Base-by-base conservation (phyloP, 2,888 invertebrate genomes). In the Habroteleia sp. region DNA sequence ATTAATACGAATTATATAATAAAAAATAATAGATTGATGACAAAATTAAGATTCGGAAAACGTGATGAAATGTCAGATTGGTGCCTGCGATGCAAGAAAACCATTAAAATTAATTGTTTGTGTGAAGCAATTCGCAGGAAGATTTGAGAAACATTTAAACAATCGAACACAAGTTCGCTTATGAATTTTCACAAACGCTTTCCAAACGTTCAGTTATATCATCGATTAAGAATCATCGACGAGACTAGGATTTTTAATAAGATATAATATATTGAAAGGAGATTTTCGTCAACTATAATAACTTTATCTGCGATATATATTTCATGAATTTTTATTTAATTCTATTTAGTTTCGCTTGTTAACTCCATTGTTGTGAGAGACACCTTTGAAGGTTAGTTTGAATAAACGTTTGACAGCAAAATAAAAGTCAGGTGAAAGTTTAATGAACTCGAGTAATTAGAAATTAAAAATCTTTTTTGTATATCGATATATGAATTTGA, bases 1-100 rank as follows among this genome's bases (percentile, higher is more conserved):
- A 41, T 54, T 16, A 54, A 39, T 29, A 29, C 29, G 11, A 54
- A 54, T 54, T 54, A 54, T 25, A 41, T 29, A 54, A 54, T 54
- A 41, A 29, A 17, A 14, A 31, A 54, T 54, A 41, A 54, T 41
- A 54, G 54, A 41, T 54, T 54, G 41, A 54, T 54, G 50, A 50
- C 35, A 35, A 25, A 50, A 50, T 33, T 50, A 50, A 35, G 35
- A 35, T 35, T 50, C 25, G 35, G 25, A 25, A 33, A 50, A 50
- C 50, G 23, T 50, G 50, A 35, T 6, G 50, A 50, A 50, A 35
- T 13, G 5, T 10, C 4, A 10, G 11, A 8, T 4, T 20, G 54
- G 29, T 8, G 6, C 14, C 39, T 39, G 37, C 16, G 16, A 16
- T 14, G 35, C n/a, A 56, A 39, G 41, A 31, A 56, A 29, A 56